Percentiles rank a stretch among this genome's conserved stretches.
Conservation (phyloP, 2,113 vertebrate genomes). For the Eulemur macaco region DNA sequence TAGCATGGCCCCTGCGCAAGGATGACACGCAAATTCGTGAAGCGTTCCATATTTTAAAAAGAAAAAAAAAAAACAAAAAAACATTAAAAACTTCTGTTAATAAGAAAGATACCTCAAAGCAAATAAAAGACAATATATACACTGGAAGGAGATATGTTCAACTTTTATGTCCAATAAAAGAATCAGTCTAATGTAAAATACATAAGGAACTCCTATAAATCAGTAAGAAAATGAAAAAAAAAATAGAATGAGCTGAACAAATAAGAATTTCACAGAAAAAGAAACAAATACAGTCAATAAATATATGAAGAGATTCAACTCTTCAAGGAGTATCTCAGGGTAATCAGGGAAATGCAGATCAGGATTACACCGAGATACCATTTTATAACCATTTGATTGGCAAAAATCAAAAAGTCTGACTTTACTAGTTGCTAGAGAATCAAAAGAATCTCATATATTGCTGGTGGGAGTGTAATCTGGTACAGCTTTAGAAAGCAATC, state of each 20-base stretch:
- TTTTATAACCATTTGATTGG: background rate
- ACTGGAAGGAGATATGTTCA: background rate
- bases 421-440: background rate
- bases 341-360: background rate
- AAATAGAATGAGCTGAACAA: background rate
- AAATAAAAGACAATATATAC: conserved; percentile 31
- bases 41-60: no score
- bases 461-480: background rate
- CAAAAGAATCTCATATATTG: background rate
- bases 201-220: background rate
- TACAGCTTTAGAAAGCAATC: background rate
- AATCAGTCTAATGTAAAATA: background rate
- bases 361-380: background rate
- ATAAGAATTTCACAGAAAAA: background rate
- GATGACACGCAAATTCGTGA: no score
- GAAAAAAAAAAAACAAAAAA: conserved; percentile 24
- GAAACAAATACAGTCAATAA: background rate
- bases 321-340: background rate
- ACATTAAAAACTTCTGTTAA: conserved; percentile 2
- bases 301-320: background rate
- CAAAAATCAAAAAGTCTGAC: background rate
- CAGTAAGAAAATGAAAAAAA: background rate
- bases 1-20: no score
- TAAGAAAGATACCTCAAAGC: conserved; percentile 12
- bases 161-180: background rate